Base-by-base conservation (phyloP, 2,888 invertebrate species). In the Cheilosia impressa region DNA sequence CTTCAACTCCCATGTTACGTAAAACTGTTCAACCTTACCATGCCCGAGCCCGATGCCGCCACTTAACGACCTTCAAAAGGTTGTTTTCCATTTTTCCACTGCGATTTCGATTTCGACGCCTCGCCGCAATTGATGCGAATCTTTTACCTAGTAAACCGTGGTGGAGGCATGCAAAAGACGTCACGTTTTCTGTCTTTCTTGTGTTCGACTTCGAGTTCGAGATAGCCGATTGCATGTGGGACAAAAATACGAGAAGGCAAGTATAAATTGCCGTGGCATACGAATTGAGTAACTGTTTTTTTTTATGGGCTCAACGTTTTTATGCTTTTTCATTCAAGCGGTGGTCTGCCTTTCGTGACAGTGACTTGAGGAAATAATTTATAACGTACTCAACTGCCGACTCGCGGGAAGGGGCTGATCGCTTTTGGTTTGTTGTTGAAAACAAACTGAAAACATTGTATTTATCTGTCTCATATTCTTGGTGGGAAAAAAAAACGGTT, bases 1-100 rank as follows among this genome's bases (percentile, higher is more conserved):
- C 66, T 79, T 79, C 82, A 79, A 79, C 82, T 83, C 73, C 57
- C 68, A 79, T 17, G 52, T 83, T 83, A 73, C 62, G 62, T 79
- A 83, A 52, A 65, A 22, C 43, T 45, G 22, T 31, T 58, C 53
- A 66, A 52, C 63, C 69, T 41, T 71, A 66, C 19, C 55, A 60
- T 38, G 38, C 38, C 38, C 13, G 38, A 38, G 4, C 4, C 38
- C 31, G 50, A 45, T 45, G 24, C 13, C 57, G 31, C n/a, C 10
- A 31, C 27, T 38, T 7, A 31, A 45, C 72, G 83, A 73, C 83
- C 83, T 83, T 83, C 73, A 83, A 63, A 83, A 83, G 83, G 83
- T 83, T 83, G 83, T 53, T 60, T 83, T 78, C 34, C 47, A 47
- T n/a, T 77, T 72, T 77, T 66, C 13, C 38, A 13, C 10, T 38